Evolutionary conservation across 53 echinoderm and acorn worm genomes (phyloP).

Genomic region (Zoroaster sp.): DNA sequence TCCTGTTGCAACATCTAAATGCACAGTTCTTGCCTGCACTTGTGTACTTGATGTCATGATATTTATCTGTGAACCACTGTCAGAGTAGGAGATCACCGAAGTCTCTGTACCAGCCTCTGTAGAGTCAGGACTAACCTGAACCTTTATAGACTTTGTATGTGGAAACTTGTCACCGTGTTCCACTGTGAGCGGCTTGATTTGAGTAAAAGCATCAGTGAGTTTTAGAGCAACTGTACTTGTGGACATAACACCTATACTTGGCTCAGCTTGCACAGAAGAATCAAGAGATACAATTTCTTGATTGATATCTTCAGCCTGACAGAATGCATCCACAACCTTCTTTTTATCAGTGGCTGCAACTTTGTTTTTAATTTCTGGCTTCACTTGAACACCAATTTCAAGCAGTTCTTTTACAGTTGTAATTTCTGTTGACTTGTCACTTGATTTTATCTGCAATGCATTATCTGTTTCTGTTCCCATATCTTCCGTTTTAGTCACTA

Average conservation of each 20-base stretch:
- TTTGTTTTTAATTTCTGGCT: slow-evolving; percentile 25
- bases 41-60: neutral
- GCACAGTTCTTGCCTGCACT: neutral
- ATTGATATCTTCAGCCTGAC: neutral
- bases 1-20: slow-evolving; percentile 4
- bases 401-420: slow-evolving; percentile 22
- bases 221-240: neutral
- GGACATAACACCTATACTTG: neutral
- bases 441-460: neutral
- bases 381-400: slow-evolving; percentile 46
- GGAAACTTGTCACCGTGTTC: neutral
- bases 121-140: neutral
- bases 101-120: neutral
- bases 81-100: neutral
- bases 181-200: neutral
- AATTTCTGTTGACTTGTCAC: slow-evolving; percentile 20
- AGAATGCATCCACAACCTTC: slow-evolving; percentile 15
- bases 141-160: no score
- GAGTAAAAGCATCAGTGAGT: slow-evolving; percentile 22
- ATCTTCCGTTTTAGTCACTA: neutral
- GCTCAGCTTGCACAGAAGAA: slow-evolving; percentile 5
- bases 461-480: slow-evolving; percentile 20
- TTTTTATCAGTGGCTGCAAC: slow-evolving; percentile 15
- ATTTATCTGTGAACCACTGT: neutral
- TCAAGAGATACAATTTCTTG: neutral